phyloP scores from a whole-genome alignment of 30 jellyfish, hydroid and myxozoan species.

The Morbakka virulenta region DNA sequence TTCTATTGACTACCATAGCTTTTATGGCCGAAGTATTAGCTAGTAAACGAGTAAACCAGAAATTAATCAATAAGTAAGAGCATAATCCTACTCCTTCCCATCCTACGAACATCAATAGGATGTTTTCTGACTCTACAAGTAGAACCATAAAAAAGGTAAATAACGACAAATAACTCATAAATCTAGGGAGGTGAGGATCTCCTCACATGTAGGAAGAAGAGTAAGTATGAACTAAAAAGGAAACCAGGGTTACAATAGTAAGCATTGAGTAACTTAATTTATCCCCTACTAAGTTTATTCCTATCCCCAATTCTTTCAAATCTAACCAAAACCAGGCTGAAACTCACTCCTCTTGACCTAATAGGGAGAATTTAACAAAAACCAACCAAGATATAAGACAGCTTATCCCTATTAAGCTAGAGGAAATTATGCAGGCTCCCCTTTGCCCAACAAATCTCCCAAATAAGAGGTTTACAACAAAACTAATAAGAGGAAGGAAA shows the following conservation, averaged over 20 bases:
- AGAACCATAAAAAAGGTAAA: slow-evolving; percentile 33
- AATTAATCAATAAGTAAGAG: slow-evolving; percentile 39
- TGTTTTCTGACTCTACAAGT: slow-evolving; percentile 26
- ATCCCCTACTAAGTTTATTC: background rate
- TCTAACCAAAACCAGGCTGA: background rate
- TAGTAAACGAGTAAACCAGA: slow-evolving; percentile 20
- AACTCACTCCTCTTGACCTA: background rate
- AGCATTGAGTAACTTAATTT: background rate
- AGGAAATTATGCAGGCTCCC: too few relatives aligned
- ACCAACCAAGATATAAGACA: background rate
- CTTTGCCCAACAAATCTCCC: too few relatives aligned
- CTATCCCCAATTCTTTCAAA: background rate
- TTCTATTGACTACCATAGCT: slow-evolving; percentile 54
- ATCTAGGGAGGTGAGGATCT: slow-evolving; percentile 39
- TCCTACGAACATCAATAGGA: slow-evolving; percentile 36
- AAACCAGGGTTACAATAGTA: slow-evolving; percentile 1
- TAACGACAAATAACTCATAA: slow-evolving; percentile 12
- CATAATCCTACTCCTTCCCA: slow-evolving; percentile 75
- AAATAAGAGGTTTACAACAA: too few relatives aligned
- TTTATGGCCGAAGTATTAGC: slow-evolving; percentile 60
- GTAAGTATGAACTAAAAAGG: slow-evolving; percentile 19
- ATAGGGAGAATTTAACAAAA: background rate
- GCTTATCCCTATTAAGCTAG: background rate
- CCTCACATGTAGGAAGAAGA: slow-evolving; percentile 31
- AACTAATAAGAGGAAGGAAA: slow-evolving; percentile 38